A percentile compares a stretch with the other conserved stretches of the same genome.
Conservation (phyloP, 2,888 invertebrate species). For the Chrysomela aeneicollis region DNA sequence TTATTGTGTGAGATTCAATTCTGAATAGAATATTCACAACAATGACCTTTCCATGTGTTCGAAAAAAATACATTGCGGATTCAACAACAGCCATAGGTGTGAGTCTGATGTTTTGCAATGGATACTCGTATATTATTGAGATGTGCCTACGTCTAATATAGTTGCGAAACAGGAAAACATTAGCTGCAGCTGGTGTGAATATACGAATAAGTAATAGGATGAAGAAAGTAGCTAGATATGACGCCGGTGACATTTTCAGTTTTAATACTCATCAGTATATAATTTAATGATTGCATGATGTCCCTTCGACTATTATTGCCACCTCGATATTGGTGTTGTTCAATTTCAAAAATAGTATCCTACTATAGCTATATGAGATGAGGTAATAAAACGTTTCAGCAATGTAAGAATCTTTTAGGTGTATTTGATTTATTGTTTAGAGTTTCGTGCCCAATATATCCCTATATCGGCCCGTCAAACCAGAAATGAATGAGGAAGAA, state of each 20-base stretch:
- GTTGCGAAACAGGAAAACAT: not conserved
- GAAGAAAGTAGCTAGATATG: not conserved
- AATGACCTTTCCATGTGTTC: not conserved
- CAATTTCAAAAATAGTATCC: too few relatives aligned
- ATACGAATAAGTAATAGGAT: not conserved
- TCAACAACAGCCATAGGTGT: not conserved
- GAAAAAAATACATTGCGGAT: not conserved
- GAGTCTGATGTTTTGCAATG: not conserved
- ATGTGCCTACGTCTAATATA: not conserved
- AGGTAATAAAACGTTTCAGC: too few relatives aligned
- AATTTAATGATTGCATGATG: too few relatives aligned
- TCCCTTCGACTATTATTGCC: too few relatives aligned
- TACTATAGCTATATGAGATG: too few relatives aligned
- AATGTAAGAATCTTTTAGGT: too few relatives aligned
- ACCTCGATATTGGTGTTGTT: too few relatives aligned
- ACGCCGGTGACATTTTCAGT: not conserved
- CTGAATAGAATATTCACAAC: not conserved
- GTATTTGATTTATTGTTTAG: too few relatives aligned
- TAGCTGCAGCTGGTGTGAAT: not conserved
- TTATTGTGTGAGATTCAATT: not conserved
- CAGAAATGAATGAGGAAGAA: too few relatives aligned
- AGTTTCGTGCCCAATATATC: too few relatives aligned
- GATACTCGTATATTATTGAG: not conserved
- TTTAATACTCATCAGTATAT: too few relatives aligned
- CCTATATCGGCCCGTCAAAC: too few relatives aligned